Base-by-base conservation (phyloP, 2,797 vertebrate genomes). In the Fratercula arctica region DNA sequence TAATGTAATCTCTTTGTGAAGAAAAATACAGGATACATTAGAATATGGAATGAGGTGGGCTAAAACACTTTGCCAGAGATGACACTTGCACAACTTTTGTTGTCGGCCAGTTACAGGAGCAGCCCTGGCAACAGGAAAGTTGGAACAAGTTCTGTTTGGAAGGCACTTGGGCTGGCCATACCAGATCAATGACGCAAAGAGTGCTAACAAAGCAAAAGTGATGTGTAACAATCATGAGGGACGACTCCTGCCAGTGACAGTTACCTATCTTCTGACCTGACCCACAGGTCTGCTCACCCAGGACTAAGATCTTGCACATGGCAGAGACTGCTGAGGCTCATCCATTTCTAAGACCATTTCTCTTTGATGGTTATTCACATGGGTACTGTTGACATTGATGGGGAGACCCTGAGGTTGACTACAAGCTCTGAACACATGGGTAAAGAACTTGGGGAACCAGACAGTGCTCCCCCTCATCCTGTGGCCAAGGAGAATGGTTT, bases 341-440 rank as follows among this genome's bases (percentile, higher is more conserved):
- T 29, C 37, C 26, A 12, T 25, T 87, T 59, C 23, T 35, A 75
- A 74, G 35, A 59, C 6, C 18, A 33, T 10, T 67, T 59, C 17
- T 35, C 16, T 41, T 16, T 31, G 11, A 66, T 24, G 43, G 4
- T 50, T n/a, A 37, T 25, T 59, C 33, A 50, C 3, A 5, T 7
- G 3, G 19, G 11, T 9, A 7, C 11, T 3, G 1, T 14, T 37
- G 51, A 29, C 21, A 60, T 9, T 2, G 5, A 20, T 2, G 2
- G 6, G 13, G 10, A 60, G 14, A 69, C 10, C 14, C 21, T 21
- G 43, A 59, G n/a, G 4, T n/a, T 31, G 13, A 50, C 60, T 13
- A 23, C 8, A 80, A 64, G 50, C 19, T 77, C 51, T 73, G 23
- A 90, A 43, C 11, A 17, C 11, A 10, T 9, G 5, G 6, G 9